Base-by-base conservation (phyloP, 53 echinoderm and acorn worm genomes). In the Zoroaster sp. region DNA sequence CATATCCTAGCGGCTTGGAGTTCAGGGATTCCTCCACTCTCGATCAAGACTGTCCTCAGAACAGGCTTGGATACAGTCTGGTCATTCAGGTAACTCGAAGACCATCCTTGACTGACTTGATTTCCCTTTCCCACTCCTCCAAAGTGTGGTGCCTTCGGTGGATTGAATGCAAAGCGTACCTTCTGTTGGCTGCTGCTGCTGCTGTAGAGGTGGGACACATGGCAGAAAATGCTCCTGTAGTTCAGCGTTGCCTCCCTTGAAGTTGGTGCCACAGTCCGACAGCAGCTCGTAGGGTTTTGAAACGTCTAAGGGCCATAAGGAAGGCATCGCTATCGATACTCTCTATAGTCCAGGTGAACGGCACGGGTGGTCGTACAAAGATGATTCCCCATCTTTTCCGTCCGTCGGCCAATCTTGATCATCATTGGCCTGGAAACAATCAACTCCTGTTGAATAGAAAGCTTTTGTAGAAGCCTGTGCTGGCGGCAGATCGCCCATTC, bases 61-160 rank as follows among this genome's bases (percentile, higher is more conserved):
- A 87, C 88, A 30, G 35, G 74, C 31, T 87, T 75, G 3, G 88
- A 10, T 18, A 75, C 75, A 2, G 28, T 53, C 37, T 49, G 73
- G 15, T 40, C 72, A 20, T 35, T 52, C 5, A 87, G 53, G 44
- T 74, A 13, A 52, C 88, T 38, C 54, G n/a, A 8, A 87, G 69
- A 17, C 72, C 74, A 74, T 28, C 4, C 25, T 87, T 40, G 33
- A 72, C 86, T 18, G 37, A 37, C 44, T 69, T 68, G 30, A 86
- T 69, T 41, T 86, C 86, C 31, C 87, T 45, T 35, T 87, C 87
- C 87, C 87, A 87, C 11, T 31, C 87, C 74, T 20, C 87, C 87
- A 49, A 86, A 70, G 47, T 83, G 83, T 18, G 69, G 83, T 20
- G 83, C 83, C 4, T 40, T 23, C n/a, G 83, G 83, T n/a, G n/a